Percentiles rank a stretch among this genome's conserved stretches.
Evolutionary conservation across 2,113 vertebrate species (phyloP).

Genomic region (Sceloporus tristichus): DNA sequence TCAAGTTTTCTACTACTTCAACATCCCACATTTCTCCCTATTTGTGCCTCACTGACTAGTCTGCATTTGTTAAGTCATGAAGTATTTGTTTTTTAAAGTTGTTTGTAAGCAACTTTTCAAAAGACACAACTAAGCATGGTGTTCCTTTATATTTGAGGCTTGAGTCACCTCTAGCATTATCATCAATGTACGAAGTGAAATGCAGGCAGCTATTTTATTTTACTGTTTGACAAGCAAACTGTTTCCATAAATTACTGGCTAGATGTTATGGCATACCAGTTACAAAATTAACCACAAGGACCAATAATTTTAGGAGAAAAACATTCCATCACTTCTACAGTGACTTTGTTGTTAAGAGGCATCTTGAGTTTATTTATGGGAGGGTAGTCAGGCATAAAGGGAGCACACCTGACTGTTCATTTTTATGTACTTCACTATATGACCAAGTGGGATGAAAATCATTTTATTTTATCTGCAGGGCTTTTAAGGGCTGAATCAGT

Average conservation of each 20-base stretch:
- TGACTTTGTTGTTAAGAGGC: conserved; percentile 39
- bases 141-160: conserved; percentile 54
- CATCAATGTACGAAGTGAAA: conserved; percentile 33
- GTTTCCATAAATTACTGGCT: not conserved
- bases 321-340: conserved; percentile 38
- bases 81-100: conserved; percentile 44
- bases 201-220: not conserved
- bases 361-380: conserved; percentile 20
- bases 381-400: conserved; percentile 21
- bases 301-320: not conserved
- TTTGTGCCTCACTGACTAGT: conserved; percentile 25
- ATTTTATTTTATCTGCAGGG: too few relatives aligned
- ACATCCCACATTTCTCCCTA: conserved; percentile 19
- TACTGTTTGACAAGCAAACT: too few relatives aligned
- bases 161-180: conserved; percentile 60
- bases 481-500: too few relatives aligned
- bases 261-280: conserved; percentile 8
- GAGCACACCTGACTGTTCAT: too few relatives aligned
- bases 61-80: conserved; percentile 46
- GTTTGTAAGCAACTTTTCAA: conserved; percentile 44
- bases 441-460: too few relatives aligned
- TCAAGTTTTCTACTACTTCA: conserved; percentile 16
- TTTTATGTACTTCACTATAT: too few relatives aligned
- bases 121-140: conserved; percentile 51
- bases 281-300: not conserved